phyloP scores from a whole-genome alignment of 2,797 vertebrate species.

The Epinephelus awoara region DNA sequence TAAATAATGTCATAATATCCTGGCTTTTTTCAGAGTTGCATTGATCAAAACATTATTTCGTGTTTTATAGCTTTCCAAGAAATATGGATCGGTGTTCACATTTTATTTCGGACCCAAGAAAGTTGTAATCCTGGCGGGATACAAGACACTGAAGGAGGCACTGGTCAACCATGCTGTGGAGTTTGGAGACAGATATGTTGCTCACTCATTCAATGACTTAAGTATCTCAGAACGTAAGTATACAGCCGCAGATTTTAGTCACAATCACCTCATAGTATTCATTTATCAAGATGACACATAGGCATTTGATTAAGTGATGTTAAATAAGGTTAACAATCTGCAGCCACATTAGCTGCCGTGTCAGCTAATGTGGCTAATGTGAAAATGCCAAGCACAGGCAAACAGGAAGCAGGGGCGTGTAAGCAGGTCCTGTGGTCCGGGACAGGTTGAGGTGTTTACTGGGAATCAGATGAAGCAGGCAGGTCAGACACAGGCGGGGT shows the following conservation, averaged over 20 bases:
- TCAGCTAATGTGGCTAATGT: too few species aligned
- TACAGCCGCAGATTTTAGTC: neutral
- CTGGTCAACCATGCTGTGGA: conserved; percentile 61
- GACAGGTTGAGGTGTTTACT: too few species aligned
- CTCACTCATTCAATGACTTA: neutral
- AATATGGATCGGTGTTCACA: conserved; percentile 61
- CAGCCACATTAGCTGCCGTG: too few species aligned
- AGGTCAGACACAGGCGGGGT: too few species aligned
- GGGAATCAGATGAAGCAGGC: too few species aligned
- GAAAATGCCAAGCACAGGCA: too few species aligned
- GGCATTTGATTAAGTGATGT: too few species aligned
- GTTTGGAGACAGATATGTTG: conserved; percentile 53
- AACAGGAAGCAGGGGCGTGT: too few species aligned
- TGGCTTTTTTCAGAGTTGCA: neutral
- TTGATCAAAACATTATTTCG: neutral
- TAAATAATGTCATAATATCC: neutral
- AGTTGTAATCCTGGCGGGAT: conserved; percentile 63
- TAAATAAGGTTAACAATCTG: too few species aligned
- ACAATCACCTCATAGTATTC: neutral
- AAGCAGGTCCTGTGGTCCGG: too few species aligned
- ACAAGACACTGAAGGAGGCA: conserved; percentile 61
- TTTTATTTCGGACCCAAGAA: conserved; percentile 63
- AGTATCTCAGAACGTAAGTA: neutral
- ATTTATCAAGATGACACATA: neutral
- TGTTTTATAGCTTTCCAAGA: conserved; percentile 60